Base-by-base conservation (phyloP, 2,797 vertebrate genomes). In the Masticophis lateralis region DNA sequence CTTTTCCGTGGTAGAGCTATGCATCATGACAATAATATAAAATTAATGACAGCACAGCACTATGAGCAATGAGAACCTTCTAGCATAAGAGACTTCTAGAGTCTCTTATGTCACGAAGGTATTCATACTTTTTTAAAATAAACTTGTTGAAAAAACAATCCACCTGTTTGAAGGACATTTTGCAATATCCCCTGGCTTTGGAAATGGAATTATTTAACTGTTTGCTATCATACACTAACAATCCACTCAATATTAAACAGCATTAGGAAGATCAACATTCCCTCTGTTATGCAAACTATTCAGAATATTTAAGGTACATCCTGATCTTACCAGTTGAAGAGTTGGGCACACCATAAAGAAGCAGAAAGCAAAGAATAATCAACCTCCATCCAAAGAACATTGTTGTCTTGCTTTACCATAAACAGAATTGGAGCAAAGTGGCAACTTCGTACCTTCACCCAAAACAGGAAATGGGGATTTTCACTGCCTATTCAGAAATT, bases 381-480 rank as follows among this genome's bases (percentile, higher is more conserved):
- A 83, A 5, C 2, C 13, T 60, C 66, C 66, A 79, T 3, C 43
- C n/a, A 22, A 47, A 61, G 86, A 61, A 83, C 90, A 93, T 88
- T 25, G 56, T 83, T 14, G 47, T 27, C 74, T 47, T 61, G 20
- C 90, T 32, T 91, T 37, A 55, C 16, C 27, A 27, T 6, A 47
- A 57, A 3, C 28, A 88, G 66, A 32, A 43, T 22, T 79, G 74
- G 14, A 10, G n/a, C 20, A 56, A 63, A 43, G 22, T 47, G 18
- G 43, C 28, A 88, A n/a, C 25, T 88, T 93, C 56, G 28, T 51
- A 74, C 22, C 69, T 74, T 74, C 69, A 43, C 90, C n/a, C 43
- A 25, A 14, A 14, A 88, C 28, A 93, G 92, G 92, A 93, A 93
- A 87, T 91, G 87, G 90, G 66, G 66, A 56, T 83, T 88, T 91